A percentile compares a stretch with the other conserved stretches of the same genome.
Evolutionary conservation across 2,888 invertebrate species (phyloP).

Genomic region (Chymomyza caudatula): DNA sequence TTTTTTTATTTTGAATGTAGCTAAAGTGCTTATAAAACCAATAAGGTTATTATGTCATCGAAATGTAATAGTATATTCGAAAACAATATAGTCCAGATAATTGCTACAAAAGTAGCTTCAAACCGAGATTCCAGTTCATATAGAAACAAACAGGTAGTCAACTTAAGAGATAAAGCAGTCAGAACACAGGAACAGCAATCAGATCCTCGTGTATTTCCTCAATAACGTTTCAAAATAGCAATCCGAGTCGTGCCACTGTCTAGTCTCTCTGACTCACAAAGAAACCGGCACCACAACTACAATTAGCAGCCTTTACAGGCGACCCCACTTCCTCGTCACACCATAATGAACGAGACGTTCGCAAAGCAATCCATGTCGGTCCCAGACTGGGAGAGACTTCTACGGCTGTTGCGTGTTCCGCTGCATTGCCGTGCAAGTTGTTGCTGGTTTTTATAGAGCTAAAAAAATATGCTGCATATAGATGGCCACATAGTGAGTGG

Average conservation of each 20-base stretch:
- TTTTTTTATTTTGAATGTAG: no score
- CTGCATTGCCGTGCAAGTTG: constrained; percentile 58
- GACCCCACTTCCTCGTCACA: constrained; percentile 64
- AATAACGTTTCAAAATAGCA: constrained; percentile 18
- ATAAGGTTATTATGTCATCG: no score
- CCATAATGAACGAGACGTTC: constrained; percentile 67
- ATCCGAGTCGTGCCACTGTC: constrained; percentile 6
- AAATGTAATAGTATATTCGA: no score
- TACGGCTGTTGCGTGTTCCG: constrained; percentile 56
- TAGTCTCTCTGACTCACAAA: constrained; percentile 31
- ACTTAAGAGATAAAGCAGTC: not conserved
- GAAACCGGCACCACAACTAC: constrained; percentile 42
- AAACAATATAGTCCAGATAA: no score
- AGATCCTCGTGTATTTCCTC: not conserved
- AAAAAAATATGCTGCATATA: constrained; percentile 7
- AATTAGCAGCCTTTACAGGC: constrained; percentile 38
- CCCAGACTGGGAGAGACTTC: not conserved
- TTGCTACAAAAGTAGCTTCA: not conserved
- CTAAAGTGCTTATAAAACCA: no score
- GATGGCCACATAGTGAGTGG: constrained; percentile 1
- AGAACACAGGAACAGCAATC: not conserved
- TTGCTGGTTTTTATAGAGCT: not conserved
- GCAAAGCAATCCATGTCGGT: constrained; percentile 57
- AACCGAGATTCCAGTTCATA: no score
- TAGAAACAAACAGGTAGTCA: not conserved